A percentile compares a stretch with the other conserved stretches of the same genome.
These are phyloP conservation scores for Orius insidiosus DNA, from an alignment of 1,140 invertebrate species.

Conservation along the genomic window DNA sequence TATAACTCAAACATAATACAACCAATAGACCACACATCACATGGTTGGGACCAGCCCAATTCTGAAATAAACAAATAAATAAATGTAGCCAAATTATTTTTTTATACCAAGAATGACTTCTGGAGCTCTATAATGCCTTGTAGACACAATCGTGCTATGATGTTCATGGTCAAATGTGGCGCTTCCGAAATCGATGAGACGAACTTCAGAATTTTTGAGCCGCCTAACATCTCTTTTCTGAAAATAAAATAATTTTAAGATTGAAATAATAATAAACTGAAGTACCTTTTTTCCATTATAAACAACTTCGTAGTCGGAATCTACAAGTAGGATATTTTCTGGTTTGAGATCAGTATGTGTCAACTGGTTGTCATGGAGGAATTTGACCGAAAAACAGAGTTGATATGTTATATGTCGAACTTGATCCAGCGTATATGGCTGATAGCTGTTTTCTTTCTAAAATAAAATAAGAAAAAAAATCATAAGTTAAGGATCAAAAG, in stretches of 20 bases:
- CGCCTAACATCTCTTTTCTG: slow-evolving; percentile 70
- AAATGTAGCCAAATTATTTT: too few relatives aligned
- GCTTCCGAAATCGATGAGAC: slow-evolving; percentile 97
- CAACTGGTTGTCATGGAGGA: slow-evolving; percentile 92
- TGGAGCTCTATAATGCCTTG: slow-evolving; percentile 94
- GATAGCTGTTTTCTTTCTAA: slow-evolving; percentile 98
- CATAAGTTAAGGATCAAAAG: too few relatives aligned
- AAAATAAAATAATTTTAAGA: slow-evolving; percentile 22
- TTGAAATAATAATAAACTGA: too few relatives aligned
- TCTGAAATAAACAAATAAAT: slow-evolving; percentile 51
- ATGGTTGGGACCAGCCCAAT: slow-evolving; percentile 97
- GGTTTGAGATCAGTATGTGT: slow-evolving; percentile 99
- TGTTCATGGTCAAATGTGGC: slow-evolving; percentile 99
- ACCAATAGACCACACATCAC: slow-evolving; percentile 99
- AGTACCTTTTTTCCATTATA: slow-evolving; percentile 77
- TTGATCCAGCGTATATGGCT: slow-evolving; percentile 93
- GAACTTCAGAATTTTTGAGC: slow-evolving; percentile 84
- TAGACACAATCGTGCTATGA: slow-evolving; percentile 98
- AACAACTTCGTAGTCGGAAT: slow-evolving; percentile 77
- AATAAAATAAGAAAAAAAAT: too few relatives aligned
- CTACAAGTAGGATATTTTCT: slow-evolving; percentile 96
- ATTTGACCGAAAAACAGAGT: slow-evolving; percentile 91
- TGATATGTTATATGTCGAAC: slow-evolving; percentile 97
- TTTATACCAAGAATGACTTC: slow-evolving; percentile 96
- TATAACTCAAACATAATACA: slow-evolving; percentile 99